Conservation (phyloP, 1,140 invertebrate species). For the Drosophila sechellia region DNA sequence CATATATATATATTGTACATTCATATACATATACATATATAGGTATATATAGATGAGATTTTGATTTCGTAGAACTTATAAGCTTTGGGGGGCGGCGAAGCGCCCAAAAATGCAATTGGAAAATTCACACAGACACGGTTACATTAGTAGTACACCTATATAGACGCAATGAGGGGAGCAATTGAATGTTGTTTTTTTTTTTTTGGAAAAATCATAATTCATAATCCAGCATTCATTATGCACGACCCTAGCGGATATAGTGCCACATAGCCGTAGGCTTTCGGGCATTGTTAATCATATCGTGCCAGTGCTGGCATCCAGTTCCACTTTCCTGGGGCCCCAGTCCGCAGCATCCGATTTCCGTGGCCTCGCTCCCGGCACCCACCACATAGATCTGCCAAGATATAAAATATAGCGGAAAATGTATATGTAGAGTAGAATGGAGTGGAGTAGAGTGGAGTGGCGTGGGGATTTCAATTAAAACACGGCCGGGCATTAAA, state of each 20-base stretch:
- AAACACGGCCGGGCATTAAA: constrained; percentile 45
- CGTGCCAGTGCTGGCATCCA: constrained; percentile 90
- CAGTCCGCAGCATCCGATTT: constrained; percentile 89
- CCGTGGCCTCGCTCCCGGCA: constrained; percentile 86
- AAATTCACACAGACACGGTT: constrained; percentile 38
- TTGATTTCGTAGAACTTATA: constrained; percentile 27
- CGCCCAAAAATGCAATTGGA: constrained; percentile 34
- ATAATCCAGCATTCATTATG: background rate
- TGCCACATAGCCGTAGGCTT: constrained; percentile 94
- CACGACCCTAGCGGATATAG: constrained; percentile 87
- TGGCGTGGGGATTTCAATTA: constrained; percentile 41
- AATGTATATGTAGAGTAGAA: background rate
- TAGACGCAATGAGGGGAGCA: constrained; percentile 6
- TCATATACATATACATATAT: constrained; percentile 8
- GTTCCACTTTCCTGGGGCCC: constrained; percentile 88
- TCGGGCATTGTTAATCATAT: constrained; percentile 92
- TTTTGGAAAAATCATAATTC: background rate
- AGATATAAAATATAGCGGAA: background rate
- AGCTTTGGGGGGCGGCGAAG: constrained; percentile 7
- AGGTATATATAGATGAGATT: constrained; percentile 19
- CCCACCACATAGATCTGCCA: constrained; percentile 85
- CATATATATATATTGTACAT: constrained; percentile 28
- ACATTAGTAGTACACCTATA: constrained; percentile 23
- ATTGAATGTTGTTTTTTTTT: background rate
- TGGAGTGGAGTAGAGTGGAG: background rate